Conservation (phyloP, 2,888 invertebrate species). For the Smittia sp. region DNA sequence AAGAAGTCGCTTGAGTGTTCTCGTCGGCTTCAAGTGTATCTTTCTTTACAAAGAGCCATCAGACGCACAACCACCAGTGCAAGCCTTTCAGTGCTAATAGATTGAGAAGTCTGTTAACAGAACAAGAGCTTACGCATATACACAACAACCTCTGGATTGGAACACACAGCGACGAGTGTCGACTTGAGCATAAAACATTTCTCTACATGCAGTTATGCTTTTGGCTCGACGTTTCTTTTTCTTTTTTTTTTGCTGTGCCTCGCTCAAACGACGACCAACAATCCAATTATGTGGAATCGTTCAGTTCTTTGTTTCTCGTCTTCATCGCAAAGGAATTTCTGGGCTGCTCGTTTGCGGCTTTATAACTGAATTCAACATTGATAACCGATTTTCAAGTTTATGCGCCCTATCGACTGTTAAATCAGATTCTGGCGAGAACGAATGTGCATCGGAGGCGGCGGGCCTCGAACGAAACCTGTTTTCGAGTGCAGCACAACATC, state of each 20-base stretch:
- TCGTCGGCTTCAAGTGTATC: conserved; percentile 31
- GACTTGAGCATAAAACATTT: conserved; percentile 35
- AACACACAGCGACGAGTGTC: conserved; percentile 1
- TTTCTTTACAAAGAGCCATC: conserved; percentile 32
- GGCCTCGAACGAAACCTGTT: conserved; percentile 30
- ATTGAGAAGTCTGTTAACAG: conserved; percentile 31
- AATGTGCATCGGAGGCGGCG: conserved; percentile 29
- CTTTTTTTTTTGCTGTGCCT: not conserved
- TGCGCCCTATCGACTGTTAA: not conserved
- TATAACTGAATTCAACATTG: not conserved
- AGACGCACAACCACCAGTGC: conserved; percentile 38
- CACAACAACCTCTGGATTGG: not conserved
- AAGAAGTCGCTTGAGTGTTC: conserved; percentile 30
- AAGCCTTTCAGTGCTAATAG: conserved; percentile 30
- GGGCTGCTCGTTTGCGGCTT: conserved; percentile 3
- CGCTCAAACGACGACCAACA: conserved; percentile 22
- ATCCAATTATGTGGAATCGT: conserved; percentile 41
- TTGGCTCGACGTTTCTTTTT: not conserved
- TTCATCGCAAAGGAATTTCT: conserved; percentile 25
- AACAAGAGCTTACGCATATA: conserved; percentile 29
- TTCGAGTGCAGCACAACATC: conserved; percentile 34
- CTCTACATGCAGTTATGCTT: conserved; percentile 35
- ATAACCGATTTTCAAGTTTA: conserved; percentile 9
- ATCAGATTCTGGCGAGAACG: conserved; percentile 7
- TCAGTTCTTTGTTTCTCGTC: conserved; percentile 22